phyloP scores from a whole-genome alignment of 2,113 vertebrate genomes.

The Thinocorus orbignyianus region DNA sequence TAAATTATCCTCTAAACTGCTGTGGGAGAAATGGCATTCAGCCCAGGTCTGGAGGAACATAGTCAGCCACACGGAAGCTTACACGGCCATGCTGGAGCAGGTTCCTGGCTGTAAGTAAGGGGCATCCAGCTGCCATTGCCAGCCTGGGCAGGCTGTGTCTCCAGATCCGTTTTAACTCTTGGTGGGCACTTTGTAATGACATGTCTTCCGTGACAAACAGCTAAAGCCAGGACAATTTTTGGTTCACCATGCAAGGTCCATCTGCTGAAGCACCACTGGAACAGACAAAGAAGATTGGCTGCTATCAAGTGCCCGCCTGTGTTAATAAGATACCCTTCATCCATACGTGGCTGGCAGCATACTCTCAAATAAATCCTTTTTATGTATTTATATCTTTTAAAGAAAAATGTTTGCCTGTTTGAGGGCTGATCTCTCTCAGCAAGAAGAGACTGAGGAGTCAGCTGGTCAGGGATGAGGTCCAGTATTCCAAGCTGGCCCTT shows the following conservation, averaged over 20 bases:
- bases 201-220: neutral
- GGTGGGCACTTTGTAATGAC: neutral
- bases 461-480: neutral
- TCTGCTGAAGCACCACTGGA: neutral
- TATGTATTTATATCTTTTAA: neutral
- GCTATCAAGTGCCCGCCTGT: neutral
- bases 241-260: neutral
- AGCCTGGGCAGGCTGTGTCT: neutral
- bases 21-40: neutral
- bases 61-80: neutral
- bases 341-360: neutral
- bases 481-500: neutral
- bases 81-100: fast-evolving
- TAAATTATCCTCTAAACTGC: neutral
- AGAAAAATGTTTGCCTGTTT: neutral
- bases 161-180: neutral
- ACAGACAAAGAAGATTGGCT: neutral
- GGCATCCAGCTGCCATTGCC: neutral
- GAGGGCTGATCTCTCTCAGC: neutral
- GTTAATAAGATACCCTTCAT: neutral
- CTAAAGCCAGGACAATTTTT: neutral
- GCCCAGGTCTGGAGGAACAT: neutral
- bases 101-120: fast-evolving
- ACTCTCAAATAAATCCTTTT: neutral
- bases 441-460: neutral